Evolutionary conservation across 2,113 vertebrate genomes (phyloP), one percentile per base, ranked within the genome.

Genomic region (Dipodomys stephensi): DNA sequence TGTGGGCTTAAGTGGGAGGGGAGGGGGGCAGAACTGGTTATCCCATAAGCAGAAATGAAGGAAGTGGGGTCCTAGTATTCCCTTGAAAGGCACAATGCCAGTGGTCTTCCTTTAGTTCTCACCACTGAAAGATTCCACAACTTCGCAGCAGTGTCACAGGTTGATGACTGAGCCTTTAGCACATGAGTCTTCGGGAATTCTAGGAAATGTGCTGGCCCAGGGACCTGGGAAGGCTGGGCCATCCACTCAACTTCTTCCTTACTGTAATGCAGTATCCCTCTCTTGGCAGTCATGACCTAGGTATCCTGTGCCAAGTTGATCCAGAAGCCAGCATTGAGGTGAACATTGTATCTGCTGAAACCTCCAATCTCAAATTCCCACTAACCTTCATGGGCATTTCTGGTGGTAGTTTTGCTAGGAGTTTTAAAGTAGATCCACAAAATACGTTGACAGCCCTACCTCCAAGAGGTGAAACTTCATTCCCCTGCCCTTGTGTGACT

Each of bases 361-460:
- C 28, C 25, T 6, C 8, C 23, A 18, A 20, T 4, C 8, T 39
- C 12, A 4, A 25, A 30, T 53, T 20, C 25, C 69, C 22, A 20
- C 30, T 57, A 2, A 23, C 1, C 10, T 60, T 91, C 10, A 49
- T 7, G 60, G 68, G 65, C 65, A 49, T 49, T 57, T 49, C 77
- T 28, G 79, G 30, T 49, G 53, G 60, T 88, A 23, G 39, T 19
- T 95, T 83, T 68, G 65, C 65, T 72, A 44, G 28, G 71, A 28
- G 30, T 53, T 96, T 87, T 62, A 69, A 94, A 91, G 44, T 46
- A 88, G 46, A 44, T 73, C 20, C 19, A 64, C 16, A 53, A 44
- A 64, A 86, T 46, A 67, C 18, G 60, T 85, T 77, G 49, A 69
- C 25, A 86, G 1, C 8, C 4, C 4, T 57, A 57, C 28, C 8